Evolutionary conservation across 2,888 invertebrate genomes (phyloP), one percentile per base, ranked within the genome.

Genomic region (Sesia apiformis): DNA sequence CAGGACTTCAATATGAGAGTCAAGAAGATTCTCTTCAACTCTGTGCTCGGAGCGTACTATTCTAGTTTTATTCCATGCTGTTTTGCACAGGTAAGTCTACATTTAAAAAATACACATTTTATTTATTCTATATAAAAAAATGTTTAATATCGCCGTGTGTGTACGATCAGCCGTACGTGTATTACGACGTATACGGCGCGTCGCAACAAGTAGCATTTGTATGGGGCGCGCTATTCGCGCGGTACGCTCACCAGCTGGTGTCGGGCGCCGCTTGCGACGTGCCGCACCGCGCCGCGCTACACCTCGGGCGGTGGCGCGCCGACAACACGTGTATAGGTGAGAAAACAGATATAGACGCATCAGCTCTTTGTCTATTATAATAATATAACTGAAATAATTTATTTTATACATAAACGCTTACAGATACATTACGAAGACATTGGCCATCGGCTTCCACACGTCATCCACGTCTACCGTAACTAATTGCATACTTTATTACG

Each of bases 1-100:
- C 92, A 93, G 41, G 98, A 98, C 81, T 98, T 98, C 72, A 98
- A 98, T 76, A 91, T 93, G 60, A 90, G 98, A 43, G 91, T 98
- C 70, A 97, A 97, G 80, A 96, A 96, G 80, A 94, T 97, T 56
- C 88, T 98, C 3, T 96, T 95, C 75, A 92, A 94, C 62, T 95
- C 97, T 0, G 91, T 97, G 50, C 81, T 96, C 4, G 95, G 94
- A 65, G 95, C 97, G 0, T 98, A 97, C 76, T 97, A 97, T 76
- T 93, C 96, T 49, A 95, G 96, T 56, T 95, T 97, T 72, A 92
- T 98, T 56, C 98, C 98, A 0, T 95, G 96, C 70, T 94, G 95
- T 74, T 97, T 98, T 90, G 94, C 96, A 41, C 95, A 95, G 90
- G 96, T 96, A 38, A 50, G 50, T 0, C 0, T 38, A 38, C 39